phyloP scores from a whole-genome alignment of 2,888 invertebrate genomes.

The Dyspetes luteomarginatus region DNA sequence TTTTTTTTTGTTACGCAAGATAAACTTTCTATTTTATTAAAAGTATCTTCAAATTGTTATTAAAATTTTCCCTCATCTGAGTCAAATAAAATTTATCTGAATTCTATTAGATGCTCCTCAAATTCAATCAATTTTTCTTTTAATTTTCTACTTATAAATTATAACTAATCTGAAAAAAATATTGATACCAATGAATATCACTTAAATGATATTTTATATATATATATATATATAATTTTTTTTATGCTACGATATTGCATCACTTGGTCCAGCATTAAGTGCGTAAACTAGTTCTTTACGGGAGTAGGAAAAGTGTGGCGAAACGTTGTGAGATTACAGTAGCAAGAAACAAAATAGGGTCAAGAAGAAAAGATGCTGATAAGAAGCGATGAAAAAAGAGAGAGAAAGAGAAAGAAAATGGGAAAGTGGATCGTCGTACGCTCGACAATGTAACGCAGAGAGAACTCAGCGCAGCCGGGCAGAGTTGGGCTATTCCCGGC shows the following conservation, averaged over 20 bases:
- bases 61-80: background rate
- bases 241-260: background rate
- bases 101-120: too few relatives aligned
- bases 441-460: constrained; percentile 49
- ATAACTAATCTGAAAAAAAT: too few relatives aligned
- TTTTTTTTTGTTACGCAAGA: background rate
- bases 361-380: constrained; percentile 36
- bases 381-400: constrained; percentile 19
- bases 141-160: too few relatives aligned
- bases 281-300: constrained; percentile 20
- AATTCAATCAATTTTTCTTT: too few relatives aligned
- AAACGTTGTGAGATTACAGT: constrained; percentile 30
- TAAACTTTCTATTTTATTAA: background rate
- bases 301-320: background rate
- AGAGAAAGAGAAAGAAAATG: constrained; percentile 38
- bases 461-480: constrained; percentile 44
- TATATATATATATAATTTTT: too few relatives aligned
- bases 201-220: too few relatives aligned
- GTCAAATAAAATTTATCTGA: background rate
- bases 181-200: too few relatives aligned
- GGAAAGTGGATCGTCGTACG: constrained; percentile 50
- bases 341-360: constrained; percentile 48
- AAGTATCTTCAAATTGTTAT: background rate
- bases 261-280: background rate
- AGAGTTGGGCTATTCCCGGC: constrained; percentile 68